A percentile compares a stretch with the other conserved stretches of the same genome.
phyloP scores from a whole-genome alignment of 2,113 vertebrate species.

The Elephas maximus region DNA sequence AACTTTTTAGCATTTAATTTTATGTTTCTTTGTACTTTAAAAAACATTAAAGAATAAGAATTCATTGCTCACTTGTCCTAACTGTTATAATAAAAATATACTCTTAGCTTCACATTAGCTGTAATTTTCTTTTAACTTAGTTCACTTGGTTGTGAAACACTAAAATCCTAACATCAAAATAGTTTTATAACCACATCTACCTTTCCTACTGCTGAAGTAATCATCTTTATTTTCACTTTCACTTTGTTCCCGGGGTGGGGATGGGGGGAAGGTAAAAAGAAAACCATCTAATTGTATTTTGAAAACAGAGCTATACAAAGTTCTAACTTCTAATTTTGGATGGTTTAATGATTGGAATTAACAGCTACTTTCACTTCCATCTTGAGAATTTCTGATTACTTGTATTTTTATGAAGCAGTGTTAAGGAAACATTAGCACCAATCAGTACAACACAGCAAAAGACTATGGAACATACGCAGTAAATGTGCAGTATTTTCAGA shows the following conservation, averaged over 20 bases:
- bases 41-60: background rate
- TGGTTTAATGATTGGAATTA: background rate
- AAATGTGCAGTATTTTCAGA: background rate
- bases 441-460: background rate
- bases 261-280: background rate
- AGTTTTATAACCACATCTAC: background rate
- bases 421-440: background rate
- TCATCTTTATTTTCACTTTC: background rate
- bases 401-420: background rate
- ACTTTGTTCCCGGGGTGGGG: background rate
- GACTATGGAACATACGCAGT: background rate
- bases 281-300: conserved; percentile 7
- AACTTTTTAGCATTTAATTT: background rate
- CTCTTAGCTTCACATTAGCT: background rate
- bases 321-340: background rate
- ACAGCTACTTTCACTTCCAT: background rate
- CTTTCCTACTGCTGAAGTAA: background rate
- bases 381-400: background rate
- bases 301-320: background rate
- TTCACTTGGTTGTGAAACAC: background rate
- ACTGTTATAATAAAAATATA: background rate
- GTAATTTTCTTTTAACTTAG: conserved; percentile 9
- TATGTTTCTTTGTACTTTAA: background rate
- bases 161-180: background rate
- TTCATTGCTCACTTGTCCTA: background rate